Percentiles rank a stretch among this genome's conserved stretches.
phyloP scores from a whole-genome alignment of 2,888 invertebrate species.

The Macrostomum cliftonense region DNA sequence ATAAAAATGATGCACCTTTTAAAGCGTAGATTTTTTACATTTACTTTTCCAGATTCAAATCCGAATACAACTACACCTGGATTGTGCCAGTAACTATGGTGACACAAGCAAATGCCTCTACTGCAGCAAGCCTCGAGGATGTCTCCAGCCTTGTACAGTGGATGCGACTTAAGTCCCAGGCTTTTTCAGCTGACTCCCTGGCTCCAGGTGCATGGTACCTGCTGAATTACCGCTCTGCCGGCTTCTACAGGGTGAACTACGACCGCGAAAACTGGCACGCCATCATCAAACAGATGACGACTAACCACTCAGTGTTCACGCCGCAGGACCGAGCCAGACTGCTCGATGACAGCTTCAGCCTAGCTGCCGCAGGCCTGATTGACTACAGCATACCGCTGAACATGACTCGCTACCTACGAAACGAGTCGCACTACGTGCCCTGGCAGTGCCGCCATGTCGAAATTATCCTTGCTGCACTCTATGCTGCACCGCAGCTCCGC shows the following conservation, averaged over 20 bases:
- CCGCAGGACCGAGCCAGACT: slow-evolving; percentile 57
- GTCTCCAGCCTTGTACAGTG: too few relatives aligned
- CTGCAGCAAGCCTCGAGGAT: too few relatives aligned
- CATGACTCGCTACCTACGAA: slow-evolving; percentile 49
- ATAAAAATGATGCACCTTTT: too few relatives aligned
- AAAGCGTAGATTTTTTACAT: too few relatives aligned
- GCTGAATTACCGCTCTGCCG: slow-evolving; percentile 37
- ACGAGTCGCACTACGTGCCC: slow-evolving; percentile 51
- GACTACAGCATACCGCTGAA: slow-evolving; percentile 51
- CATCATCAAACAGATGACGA: slow-evolving; percentile 34
- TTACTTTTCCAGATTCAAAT: too few relatives aligned
- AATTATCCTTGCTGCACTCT: too few relatives aligned
- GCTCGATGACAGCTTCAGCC: slow-evolving; percentile 59
- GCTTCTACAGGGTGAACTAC: slow-evolving; percentile 38
- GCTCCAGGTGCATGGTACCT: slow-evolving; percentile 23
- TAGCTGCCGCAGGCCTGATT: slow-evolving; percentile 53
- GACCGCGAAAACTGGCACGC: slow-evolving; percentile 33
- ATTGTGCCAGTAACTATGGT: background rate
- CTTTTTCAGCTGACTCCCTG: too few relatives aligned
- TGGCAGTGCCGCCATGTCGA: slow-evolving; percentile 43
- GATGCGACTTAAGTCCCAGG: too few relatives aligned
- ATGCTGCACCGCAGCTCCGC: too few relatives aligned
- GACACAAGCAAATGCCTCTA: too few relatives aligned
- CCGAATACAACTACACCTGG: too few relatives aligned
- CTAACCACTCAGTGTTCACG: slow-evolving; percentile 42